Evolutionary conservation across 2,797 vertebrate genomes (phyloP), one percentile per base, ranked within the genome.

Genomic region (Sciaenops ocellatus): DNA sequence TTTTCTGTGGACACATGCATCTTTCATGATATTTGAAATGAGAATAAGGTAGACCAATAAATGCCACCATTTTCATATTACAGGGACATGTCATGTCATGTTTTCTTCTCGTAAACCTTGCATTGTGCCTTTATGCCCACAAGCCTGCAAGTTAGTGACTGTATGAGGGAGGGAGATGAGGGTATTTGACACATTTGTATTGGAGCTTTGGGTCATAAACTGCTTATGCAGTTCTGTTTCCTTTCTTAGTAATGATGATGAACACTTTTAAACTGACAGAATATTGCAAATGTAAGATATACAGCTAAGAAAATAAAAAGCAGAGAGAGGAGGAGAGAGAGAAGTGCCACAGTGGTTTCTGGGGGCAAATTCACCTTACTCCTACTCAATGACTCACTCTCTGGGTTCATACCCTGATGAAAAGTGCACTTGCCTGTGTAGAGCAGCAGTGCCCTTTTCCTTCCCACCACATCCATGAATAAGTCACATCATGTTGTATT

Each of bases 401-500:
- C 61, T 41, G 67, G 76, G 85, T 79, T 89, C 83, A 86, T 76
- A 83, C 81, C 80, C 77, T 80, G 80, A 66, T 84, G 78, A 68
- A 84, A 82, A 87, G 75, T 77, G 75, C 78, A 84, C 73, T 78
- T 67, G 71, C 81, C 72, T 82, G 76, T 68, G 70, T 86, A 85
- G 57, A 86, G 79, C 65, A 86, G 79, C 51, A 0, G 30, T 89
- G 89, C 63, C 88, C 86, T 91, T 38, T 87, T 87, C 63, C 82
- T 78, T 88, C 59, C 83, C 79, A 86, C 82, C 62, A 82, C 55
- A 61, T 26, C 78, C 83, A 94, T 93, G 85, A 92, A 92, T 91
- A 92, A 92, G 85, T 90, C 80, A 89, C 84, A 82, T 82, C 70
- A 34, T 79, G 66, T 56, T 89, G 69, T 80, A 90, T 90, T 86